These are phyloP conservation scores for Callyntrura guangdongensis DNA, from an alignment of 2,888 invertebrate species.

Conservation along the genomic window DNA sequence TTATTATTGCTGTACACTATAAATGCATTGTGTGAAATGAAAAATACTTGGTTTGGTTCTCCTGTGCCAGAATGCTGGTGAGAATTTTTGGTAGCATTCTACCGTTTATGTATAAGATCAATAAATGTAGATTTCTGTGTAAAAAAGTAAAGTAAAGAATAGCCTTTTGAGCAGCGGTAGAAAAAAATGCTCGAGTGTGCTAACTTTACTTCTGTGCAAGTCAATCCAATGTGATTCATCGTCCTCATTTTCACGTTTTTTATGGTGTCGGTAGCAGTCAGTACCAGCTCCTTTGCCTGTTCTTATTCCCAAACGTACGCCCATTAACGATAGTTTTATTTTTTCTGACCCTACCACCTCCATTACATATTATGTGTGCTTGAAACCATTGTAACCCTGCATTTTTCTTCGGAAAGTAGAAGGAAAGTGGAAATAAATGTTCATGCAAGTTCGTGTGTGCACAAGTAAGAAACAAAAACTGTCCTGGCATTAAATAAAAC, in stretches of 20 bases:
- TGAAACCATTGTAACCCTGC: neutral
- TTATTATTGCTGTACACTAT: too few relatives aligned
- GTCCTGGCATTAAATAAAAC: neutral
- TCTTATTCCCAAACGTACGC: constrained; percentile 58
- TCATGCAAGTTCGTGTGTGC: neutral
- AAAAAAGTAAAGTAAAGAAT: constrained; percentile 51
- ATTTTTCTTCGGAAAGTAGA: constrained; percentile 13
- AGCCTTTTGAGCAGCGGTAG: constrained; percentile 13
- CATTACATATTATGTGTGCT: neutral
- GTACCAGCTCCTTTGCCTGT: constrained; percentile 68
- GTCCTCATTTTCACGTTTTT: constrained; percentile 48
- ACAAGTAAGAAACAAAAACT: neutral
- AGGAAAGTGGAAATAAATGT: constrained; percentile 3
- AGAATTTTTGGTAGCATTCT: constrained; percentile 6
- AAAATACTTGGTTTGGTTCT: constrained; percentile 1
- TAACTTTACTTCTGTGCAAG: neutral
- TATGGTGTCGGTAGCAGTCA: constrained; percentile 75
- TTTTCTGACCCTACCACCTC: constrained; percentile 60
- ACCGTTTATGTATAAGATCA: constrained; percentile 55
- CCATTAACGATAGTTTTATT: constrained; percentile 63
- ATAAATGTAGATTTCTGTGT: constrained; percentile 51
- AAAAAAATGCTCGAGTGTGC: constrained; percentile 34
- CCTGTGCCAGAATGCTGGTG: neutral
- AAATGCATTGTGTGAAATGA: neutral
- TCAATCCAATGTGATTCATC: constrained; percentile 55